A percentile compares a stretch with the other conserved stretches of the same genome.
Evolutionary conservation across 2,113 vertebrate genomes (phyloP).

Genomic region (Pelusios castaneus): DNA sequence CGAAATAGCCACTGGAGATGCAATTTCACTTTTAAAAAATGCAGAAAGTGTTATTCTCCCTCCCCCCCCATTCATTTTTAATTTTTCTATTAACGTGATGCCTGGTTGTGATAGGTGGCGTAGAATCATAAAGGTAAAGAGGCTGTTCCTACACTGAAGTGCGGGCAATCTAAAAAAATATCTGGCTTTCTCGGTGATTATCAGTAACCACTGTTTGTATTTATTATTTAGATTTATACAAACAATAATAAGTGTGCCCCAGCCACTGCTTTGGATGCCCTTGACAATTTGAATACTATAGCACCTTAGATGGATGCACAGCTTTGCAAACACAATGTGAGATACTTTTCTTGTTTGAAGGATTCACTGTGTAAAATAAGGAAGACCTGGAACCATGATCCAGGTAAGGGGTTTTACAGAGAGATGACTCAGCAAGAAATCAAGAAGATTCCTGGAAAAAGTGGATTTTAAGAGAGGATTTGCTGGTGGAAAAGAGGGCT

Average conservation of each 20-base stretch:
- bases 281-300: background rate
- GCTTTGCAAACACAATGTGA: background rate
- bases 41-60: accelerated
- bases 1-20: background rate
- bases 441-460: background rate
- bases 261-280: conserved; percentile 28
- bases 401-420: background rate
- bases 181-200: conserved; percentile 43
- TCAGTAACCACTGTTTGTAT: conserved; percentile 36
- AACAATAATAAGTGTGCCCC: background rate
- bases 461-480: background rate
- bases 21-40: background rate
- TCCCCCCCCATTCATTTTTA: background rate
- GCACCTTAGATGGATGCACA: background rate
- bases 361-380: background rate
- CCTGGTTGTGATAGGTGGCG: background rate
- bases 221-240: conserved; percentile 30
- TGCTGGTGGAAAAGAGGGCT: background rate
- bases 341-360: accelerated
- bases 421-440: background rate
- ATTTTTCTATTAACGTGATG: background rate
- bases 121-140: background rate
- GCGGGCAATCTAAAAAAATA: background rate
- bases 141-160: background rate
- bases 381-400: accelerated